phyloP scores from a whole-genome alignment of 2,888 invertebrate genomes.

The Nymphalis urticae region DNA sequence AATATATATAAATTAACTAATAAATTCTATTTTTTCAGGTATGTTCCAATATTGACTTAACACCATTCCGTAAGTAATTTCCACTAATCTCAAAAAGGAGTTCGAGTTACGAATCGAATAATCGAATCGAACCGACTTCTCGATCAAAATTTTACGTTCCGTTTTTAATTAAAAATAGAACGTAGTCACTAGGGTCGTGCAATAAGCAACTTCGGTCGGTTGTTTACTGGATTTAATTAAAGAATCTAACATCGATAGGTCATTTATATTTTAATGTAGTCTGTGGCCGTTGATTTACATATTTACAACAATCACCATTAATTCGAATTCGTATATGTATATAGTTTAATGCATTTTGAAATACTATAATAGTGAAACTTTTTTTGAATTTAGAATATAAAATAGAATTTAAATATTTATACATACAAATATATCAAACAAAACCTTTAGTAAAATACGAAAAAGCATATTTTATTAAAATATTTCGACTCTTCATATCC shows the following conservation, averaged over 20 bases:
- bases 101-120: neutral
- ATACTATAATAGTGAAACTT: too few relatives aligned
- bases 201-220: conserved; percentile 26
- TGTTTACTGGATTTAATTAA: conserved; percentile 33
- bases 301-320: too few relatives aligned
- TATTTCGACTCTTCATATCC: neutral
- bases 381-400: too few relatives aligned
- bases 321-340: too few relatives aligned
- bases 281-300: neutral
- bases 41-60: conserved; percentile 43
- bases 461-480: neutral
- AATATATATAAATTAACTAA: conserved; percentile 32
- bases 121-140: conserved; percentile 5
- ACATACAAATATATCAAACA: neutral
- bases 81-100: neutral
- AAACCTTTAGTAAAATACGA: neutral
- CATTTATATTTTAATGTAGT: neutral
- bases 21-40: conserved; percentile 62
- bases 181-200: conserved; percentile 20
- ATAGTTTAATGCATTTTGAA: too few relatives aligned
- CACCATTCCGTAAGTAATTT: neutral
- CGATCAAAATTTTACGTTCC: conserved; percentile 4
- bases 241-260: conserved; percentile 16
- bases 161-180: conserved; percentile 14
- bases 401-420: neutral